Evolutionary conservation across 2,113 vertebrate species (phyloP), one percentile per base, ranked within the genome.

Genomic region (Peromyscus polionotus): DNA sequence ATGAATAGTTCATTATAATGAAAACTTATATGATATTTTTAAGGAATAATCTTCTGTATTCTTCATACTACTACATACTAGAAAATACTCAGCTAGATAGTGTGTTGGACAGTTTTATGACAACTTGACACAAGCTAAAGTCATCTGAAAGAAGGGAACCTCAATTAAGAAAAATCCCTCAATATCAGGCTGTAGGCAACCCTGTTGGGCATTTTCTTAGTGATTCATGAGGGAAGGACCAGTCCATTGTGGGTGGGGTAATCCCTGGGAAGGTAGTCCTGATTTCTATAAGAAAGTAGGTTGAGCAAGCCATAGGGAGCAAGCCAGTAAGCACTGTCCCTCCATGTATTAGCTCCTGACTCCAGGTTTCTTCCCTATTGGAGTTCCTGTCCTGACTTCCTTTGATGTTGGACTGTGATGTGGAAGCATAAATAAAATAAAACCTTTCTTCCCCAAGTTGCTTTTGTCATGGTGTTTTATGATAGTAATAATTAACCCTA

Each of bases 1-100:
- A 42, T 28, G 11, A 3, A 76, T 26, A 48, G 22, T 28, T 45
- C 42, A 76, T 76, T 76, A 61, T 54, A 87, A 24, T 68, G 7
- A 4, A 81, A 63, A 92, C 0, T 26, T 67, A 17, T 57, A 59
- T 2, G 4, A 80, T 91, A 77, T 94, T 63, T 24, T 67, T 19
- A 94, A 70, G 20, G 14, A 84, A 94, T 68, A 20, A 2, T 84
- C 51, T 48, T 22, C 17, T 91, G 7, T 92, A 16, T 68, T 95
- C 5, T 79, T 91, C 20, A 63, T 86, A 11, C 4, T 87, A n/a
- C 63, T 83, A 45, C 79, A 91, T 33, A 67, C 0, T 93, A 42
- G 33, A 81, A 93, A 92, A 76, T 83, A 93, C 59, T 94, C 20
- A 48, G 17, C 84, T 92, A 76, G 39, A 87, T 63, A 79, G 28